phyloP scores from a whole-genome alignment of 2,797 vertebrate species.

The Natrix natrix region DNA sequence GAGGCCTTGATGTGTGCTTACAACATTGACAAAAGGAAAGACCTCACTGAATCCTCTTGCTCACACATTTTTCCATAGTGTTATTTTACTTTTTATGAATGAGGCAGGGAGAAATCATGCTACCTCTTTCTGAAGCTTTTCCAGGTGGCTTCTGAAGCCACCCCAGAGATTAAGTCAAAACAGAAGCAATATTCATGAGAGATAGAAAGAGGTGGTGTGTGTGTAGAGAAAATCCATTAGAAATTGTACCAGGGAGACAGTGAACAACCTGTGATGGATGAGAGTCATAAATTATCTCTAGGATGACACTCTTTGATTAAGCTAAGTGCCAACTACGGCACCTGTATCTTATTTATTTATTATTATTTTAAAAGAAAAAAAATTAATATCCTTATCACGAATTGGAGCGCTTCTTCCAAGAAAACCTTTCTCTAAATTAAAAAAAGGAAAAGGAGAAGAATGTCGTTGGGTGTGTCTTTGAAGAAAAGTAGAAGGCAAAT shows the following conservation, averaged over 20 bases:
- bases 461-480: background rate
- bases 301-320: conserved; percentile 51
- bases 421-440: background rate
- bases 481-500: background rate
- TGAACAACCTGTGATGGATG: conserved; percentile 32
- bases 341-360: conserved; percentile 41
- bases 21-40: background rate
- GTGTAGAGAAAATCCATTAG: conserved; percentile 14
- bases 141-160: background rate
- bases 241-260: background rate
- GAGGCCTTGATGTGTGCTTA: background rate
- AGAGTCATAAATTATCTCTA: conserved; percentile 31
- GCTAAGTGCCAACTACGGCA: conserved; percentile 27
- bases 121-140: background rate
- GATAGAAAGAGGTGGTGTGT: background rate
- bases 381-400: background rate
- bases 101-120: background rate
- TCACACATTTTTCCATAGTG: background rate
- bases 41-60: background rate
- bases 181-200: background rate
- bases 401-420: background rate
- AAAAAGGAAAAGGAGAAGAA: background rate
- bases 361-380: conserved; percentile 34
- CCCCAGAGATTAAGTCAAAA: background rate
- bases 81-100: background rate